A percentile compares a stretch with the other conserved stretches of the same genome.
These are phyloP conservation scores for Leucozona laternaria DNA, from an alignment of 2,888 invertebrate genomes.

Conservation along the genomic window DNA sequence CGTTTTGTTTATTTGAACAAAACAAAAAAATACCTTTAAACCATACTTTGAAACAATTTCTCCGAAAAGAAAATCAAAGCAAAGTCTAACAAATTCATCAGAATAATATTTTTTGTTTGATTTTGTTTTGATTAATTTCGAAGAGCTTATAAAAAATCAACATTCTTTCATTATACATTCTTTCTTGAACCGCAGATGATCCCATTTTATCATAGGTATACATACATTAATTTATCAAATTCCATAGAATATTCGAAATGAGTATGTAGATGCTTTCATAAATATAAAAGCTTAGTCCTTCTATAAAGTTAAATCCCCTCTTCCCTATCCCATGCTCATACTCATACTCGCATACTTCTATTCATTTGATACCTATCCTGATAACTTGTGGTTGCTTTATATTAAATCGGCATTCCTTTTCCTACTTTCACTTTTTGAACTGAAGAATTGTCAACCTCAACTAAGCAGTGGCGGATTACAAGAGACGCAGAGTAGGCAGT, in stretches of 20 bases:
- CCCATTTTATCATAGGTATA: background rate
- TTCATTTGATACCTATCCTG: conserved; percentile 1
- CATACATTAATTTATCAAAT: conserved; percentile 8
- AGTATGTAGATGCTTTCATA: background rate
- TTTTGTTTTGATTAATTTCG: background rate
- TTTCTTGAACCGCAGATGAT: background rate
- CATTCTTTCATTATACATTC: background rate
- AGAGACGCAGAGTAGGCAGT: too few species aligned
- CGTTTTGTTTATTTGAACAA: background rate
- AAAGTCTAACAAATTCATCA: background rate
- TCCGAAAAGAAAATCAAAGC: background rate
- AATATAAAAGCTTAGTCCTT: background rate
- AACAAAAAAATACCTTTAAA: background rate
- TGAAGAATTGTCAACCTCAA: conserved; percentile 2
- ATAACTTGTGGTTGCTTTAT: conserved; percentile 22
- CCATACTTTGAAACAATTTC: background rate
- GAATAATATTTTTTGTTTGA: background rate
- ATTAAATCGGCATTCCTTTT: conserved; percentile 21
- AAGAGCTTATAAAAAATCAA: background rate
- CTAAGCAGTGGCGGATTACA: background rate
- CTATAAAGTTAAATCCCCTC: background rate
- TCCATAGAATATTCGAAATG: background rate
- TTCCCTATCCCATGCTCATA: background rate
- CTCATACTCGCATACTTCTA: background rate
- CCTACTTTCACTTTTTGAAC: conserved; percentile 15